Conservation (phyloP, 53 echinoderm and acorn worm species). For the Stichopus horrens region DNA sequence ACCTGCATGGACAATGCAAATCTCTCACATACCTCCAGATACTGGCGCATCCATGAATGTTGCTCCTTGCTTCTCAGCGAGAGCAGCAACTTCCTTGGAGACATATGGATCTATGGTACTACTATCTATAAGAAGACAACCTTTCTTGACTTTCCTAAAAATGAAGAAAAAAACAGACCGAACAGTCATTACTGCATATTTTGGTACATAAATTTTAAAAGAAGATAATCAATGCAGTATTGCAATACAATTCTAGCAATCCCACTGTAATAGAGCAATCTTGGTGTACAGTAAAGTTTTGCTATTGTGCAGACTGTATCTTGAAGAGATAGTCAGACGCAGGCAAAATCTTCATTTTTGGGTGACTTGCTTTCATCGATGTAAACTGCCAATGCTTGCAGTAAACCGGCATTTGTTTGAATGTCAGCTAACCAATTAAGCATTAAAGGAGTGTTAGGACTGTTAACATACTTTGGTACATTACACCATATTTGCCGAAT, state of each 20-base stretch:
- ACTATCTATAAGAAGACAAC: conserved; percentile 85
- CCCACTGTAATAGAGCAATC: not conserved
- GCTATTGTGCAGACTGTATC: too few relatives aligned
- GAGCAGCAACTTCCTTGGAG: conserved; percentile 69
- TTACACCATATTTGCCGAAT: too few relatives aligned
- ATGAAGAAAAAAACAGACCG: not conserved
- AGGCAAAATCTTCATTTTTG: too few relatives aligned
- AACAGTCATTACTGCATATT: not conserved
- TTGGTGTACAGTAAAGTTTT: too few relatives aligned
- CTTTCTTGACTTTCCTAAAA: conserved; percentile 74
- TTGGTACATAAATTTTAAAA: not conserved
- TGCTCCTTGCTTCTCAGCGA: conserved; percentile 81
- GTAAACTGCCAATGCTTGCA: too few relatives aligned
- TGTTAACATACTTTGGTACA: too few relatives aligned
- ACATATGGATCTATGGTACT: conserved; percentile 95
- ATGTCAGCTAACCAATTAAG: too few relatives aligned
- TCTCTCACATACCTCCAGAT: conserved; percentile 75
- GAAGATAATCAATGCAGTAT: not conserved
- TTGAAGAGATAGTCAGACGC: too few relatives aligned
- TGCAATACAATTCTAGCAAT: not conserved
- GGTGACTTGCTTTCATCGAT: too few relatives aligned
- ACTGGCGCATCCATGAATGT: conserved; percentile 93
- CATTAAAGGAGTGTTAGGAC: too few relatives aligned
- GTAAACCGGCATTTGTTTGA: too few relatives aligned
- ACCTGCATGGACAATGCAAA: too few relatives aligned